Conservation (phyloP, 2,888 invertebrate species). For the Bhutanitis thaidina region DNA sequence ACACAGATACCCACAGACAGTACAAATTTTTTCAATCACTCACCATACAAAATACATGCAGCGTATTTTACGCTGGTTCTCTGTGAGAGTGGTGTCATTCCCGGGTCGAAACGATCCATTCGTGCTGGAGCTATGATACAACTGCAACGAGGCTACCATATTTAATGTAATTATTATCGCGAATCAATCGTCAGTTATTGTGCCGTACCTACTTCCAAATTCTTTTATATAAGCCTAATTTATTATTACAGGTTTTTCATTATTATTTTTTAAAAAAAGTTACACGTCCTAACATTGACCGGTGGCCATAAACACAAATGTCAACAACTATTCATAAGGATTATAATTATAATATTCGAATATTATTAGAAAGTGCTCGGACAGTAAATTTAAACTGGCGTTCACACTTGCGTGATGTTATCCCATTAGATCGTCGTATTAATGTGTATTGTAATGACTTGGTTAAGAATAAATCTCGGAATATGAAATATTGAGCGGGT, state of each 20-base stretch:
- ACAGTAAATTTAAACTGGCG: slow-evolving; percentile 10
- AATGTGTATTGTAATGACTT: slow-evolving; percentile 21
- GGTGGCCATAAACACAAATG: slow-evolving; percentile 6
- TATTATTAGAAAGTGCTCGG: slow-evolving; percentile 27
- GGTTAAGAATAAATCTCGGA: slow-evolving; percentile 18
- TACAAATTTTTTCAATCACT: no score
- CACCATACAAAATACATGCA: no score
- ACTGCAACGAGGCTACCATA: no score
- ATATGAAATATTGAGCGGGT: slow-evolving; percentile 17
- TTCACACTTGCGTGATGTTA: slow-evolving; percentile 26
- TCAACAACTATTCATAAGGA: slow-evolving; percentile 28
- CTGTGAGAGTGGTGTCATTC: no score
- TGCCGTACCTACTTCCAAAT: no score
- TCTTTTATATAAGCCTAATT: neutral
- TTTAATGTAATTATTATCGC: no score
- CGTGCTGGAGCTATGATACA: no score
- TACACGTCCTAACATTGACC: neutral
- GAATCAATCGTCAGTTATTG: no score
- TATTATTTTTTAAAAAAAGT: neutral
- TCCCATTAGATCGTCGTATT: slow-evolving; percentile 21
- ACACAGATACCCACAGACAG: no score
- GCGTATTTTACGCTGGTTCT: no score
- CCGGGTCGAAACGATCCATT: no score
- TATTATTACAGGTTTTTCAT: neutral
- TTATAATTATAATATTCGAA: slow-evolving; percentile 31